Percentiles rank a stretch among this genome's conserved stretches.
Evolutionary conservation across 2,113 vertebrate genomes (phyloP).

Genomic region (Fukomys damarensis): DNA sequence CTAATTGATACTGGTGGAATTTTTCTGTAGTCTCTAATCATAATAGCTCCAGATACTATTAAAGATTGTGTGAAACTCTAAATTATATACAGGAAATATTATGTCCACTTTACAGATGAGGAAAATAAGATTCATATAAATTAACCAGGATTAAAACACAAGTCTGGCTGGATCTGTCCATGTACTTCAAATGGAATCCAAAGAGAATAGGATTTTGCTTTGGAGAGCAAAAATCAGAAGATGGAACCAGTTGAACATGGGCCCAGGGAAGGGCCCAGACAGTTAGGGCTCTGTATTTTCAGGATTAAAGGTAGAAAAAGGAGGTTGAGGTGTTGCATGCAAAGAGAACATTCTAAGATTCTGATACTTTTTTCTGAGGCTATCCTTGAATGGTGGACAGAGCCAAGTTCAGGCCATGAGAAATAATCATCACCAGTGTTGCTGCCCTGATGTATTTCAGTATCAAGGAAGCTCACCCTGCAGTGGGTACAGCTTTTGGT

Average conservation of each 20-base stretch:
- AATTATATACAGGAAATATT: background rate
- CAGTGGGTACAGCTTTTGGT: background rate
- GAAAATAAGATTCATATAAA: background rate
- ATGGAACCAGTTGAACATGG: too few species aligned
- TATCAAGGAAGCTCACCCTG: background rate
- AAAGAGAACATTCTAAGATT: background rate
- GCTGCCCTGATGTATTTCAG: background rate
- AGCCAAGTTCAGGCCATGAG: background rate
- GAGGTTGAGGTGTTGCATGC: background rate
- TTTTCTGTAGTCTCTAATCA: constrained; percentile 13
- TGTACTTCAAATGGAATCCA: background rate
- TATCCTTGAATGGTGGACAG: background rate
- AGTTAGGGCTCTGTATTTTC: background rate
- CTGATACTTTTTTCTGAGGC: background rate
- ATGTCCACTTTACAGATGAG: constrained; percentile 22
- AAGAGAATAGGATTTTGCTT: constrained; percentile 11
- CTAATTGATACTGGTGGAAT: background rate
- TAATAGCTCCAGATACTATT: background rate
- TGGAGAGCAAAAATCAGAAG: background rate
- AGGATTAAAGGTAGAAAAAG: background rate
- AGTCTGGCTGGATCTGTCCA: background rate
- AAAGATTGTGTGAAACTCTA: background rate
- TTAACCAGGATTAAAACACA: background rate
- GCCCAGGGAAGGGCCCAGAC: background rate
- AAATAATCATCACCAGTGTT: background rate